A percentile compares a stretch with the other conserved stretches of the same genome.
These are phyloP conservation scores for Brachycybe producta DNA, from an alignment of 2,888 invertebrate species.

Conservation along the genomic window DNA sequence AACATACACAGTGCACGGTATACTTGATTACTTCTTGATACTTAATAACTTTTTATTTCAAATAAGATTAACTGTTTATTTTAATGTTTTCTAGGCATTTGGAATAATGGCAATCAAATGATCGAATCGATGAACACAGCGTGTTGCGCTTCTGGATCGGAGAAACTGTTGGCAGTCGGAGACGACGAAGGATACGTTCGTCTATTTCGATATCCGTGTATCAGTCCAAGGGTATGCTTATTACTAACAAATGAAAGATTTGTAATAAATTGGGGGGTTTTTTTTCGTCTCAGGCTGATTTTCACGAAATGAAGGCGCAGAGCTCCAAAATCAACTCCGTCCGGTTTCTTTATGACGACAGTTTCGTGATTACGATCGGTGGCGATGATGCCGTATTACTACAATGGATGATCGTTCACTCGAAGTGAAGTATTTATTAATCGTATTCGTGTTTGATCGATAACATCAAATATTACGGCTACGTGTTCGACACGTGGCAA, in stretches of 20 bases:
- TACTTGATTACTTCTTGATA: slow-evolving; percentile 25
- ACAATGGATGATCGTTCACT: slow-evolving; percentile 60
- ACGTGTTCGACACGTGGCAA: too few relatives aligned
- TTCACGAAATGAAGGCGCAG: slow-evolving; percentile 76
- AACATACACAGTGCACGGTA: slow-evolving; percentile 74
- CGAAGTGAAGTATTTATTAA: neutral
- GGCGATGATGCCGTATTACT: slow-evolving; percentile 78
- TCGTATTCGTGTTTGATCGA: too few relatives aligned
- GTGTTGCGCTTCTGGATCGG: slow-evolving; percentile 65
- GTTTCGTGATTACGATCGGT: slow-evolving; percentile 69
- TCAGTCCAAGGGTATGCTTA: slow-evolving; percentile 59
- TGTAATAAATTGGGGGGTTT: neutral
- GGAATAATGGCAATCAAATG: slow-evolving; percentile 80
- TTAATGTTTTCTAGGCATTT: slow-evolving; percentile 48
- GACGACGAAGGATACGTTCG: slow-evolving; percentile 80
- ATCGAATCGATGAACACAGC: slow-evolving; percentile 69
- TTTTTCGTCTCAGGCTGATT: slow-evolving; percentile 43
- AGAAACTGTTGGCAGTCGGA: slow-evolving; percentile 69
- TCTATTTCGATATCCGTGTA: slow-evolving; percentile 75
- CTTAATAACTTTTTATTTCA: neutral
- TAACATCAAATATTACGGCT: too few relatives aligned
- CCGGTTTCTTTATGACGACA: slow-evolving; percentile 73
- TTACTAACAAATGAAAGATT: too few relatives aligned
- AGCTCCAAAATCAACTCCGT: slow-evolving; percentile 65
- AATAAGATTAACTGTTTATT: neutral